phyloP scores from a whole-genome alignment of 2,113 vertebrate species.

The Urocynchramus pylzowi region DNA sequence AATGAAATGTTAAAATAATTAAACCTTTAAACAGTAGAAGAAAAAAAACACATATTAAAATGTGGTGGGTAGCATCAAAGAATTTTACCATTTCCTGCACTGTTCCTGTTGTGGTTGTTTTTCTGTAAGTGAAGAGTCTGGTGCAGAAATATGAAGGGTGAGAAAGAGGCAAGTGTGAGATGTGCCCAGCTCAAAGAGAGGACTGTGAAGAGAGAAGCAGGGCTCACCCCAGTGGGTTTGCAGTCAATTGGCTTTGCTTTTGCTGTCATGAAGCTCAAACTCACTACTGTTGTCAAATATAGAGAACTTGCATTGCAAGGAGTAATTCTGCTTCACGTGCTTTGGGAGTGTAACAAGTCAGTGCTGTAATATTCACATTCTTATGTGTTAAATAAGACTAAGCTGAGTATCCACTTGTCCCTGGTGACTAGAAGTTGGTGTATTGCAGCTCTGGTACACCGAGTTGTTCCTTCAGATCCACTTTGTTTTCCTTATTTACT shows the following conservation, averaged over 20 bases:
- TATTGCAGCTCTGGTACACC: neutral
- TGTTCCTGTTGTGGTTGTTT: conserved; percentile 41
- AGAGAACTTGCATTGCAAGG: neutral
- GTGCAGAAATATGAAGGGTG: neutral
- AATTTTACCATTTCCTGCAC: neutral
- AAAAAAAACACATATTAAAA: neutral
- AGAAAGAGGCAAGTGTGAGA: neutral
- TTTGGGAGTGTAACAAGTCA: neutral
- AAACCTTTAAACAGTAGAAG: neutral
- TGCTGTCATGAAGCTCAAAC: neutral
- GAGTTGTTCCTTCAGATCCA: neutral
- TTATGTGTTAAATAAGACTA: neutral
- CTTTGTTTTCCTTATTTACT: neutral
- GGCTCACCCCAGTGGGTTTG: neutral
- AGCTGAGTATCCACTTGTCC: neutral
- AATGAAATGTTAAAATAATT: neutral
- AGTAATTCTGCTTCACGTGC: neutral
- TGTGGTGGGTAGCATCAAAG: neutral
- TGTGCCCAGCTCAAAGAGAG: neutral
- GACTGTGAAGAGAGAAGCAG: neutral
- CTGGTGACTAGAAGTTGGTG: neutral
- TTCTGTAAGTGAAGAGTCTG: neutral
- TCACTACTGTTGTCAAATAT: neutral
- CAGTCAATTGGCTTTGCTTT: neutral
- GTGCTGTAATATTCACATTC: neutral